These are phyloP conservation scores for Disparrhopalites patrizii DNA, from an alignment of 2,888 invertebrate species.

Conservation along the genomic window DNA sequence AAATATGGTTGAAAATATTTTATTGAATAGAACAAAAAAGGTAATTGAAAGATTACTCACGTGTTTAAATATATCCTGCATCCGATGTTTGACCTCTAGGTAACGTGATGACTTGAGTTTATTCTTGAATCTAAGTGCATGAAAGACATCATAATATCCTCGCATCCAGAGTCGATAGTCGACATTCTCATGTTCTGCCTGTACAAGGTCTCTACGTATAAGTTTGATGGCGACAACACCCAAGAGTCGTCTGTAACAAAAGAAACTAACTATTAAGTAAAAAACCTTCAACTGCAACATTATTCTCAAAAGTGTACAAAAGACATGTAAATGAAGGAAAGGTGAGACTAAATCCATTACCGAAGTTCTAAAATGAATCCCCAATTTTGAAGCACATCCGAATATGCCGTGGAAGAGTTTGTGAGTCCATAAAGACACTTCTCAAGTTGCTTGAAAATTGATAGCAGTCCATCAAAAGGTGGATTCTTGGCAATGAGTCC, in stretches of 20 bases:
- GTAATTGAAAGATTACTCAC: constrained; percentile 12
- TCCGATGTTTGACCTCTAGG: neutral
- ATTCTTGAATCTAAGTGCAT: neutral
- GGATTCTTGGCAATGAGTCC: constrained; percentile 6
- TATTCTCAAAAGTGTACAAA: too few relatives aligned
- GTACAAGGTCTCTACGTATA: constrained; percentile 3
- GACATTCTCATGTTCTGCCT: constrained; percentile 13
- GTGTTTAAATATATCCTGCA: constrained; percentile 12
- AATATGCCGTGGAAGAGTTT: neutral
- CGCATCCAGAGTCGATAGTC: constrained; percentile 22
- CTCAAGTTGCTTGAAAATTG: constrained; percentile 21
- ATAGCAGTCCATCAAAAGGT: constrained; percentile 8
- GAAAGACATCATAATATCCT: constrained; percentile 19
- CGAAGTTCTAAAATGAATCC: constrained; percentile 11
- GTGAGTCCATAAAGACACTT: neutral
- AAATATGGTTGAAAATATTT: too few relatives aligned
- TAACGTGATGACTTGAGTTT: constrained; percentile 5
- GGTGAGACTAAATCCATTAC: constrained; percentile 9
- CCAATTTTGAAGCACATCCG: constrained; percentile 11
- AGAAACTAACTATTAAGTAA: neutral
- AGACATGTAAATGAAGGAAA: too few relatives aligned
- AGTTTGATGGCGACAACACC: constrained; percentile 9
- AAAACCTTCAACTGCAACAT: neutral
- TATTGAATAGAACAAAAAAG: too few relatives aligned
- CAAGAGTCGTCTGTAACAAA: constrained; percentile 5